Evolutionary conservation across 2,888 invertebrate genomes (phyloP), one percentile per base, ranked within the genome.

Genomic region (Ennomos fuscantarius): DNA sequence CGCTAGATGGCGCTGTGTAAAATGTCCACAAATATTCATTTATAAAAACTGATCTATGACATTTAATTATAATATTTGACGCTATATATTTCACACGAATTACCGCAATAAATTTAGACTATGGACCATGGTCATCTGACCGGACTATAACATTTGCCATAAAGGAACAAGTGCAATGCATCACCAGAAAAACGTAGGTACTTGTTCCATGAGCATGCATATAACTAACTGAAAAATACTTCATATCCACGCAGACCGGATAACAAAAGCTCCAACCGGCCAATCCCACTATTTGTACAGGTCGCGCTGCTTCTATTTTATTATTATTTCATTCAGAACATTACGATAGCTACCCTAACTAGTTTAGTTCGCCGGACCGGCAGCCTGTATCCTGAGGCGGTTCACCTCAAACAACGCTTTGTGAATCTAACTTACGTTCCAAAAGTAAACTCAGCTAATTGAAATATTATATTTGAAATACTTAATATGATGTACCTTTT

Each of bases 361-460:
- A 79, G 78, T 81, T 80, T 74, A 74, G 82, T 78, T 77, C 72
- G 72, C 70, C 58, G 62, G 66, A 72, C 61, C 64, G 67, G 56
- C 66, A 63, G 46, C 62, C 56, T 54, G 60, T 65, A 55, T 70
- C 89, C 84, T 58, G 69, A 44, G 86, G 90, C 88, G 51, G 61
- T 78, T 74, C 79, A 82, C 81, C 84, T 84, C 77, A 72, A 76
- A 72, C 75, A 81, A 66, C 69, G 87, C 87, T 88, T 86, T 87
- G 87, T 84, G 79, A 84, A 84, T 86, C 83, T 78, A 84, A 84
- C 84, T 87, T 82, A 76, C 76, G 78, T 81, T 86, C 73, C 80
- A 75, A 86, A 87, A 85, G 83, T 84, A 86, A 88, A 86, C 84
- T 77, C 64, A 54, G 70, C 75, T 87, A 90, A 90, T 90, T 90